Percentiles rank a stretch among this genome's conserved stretches.
phyloP scores from a whole-genome alignment of 2,797 vertebrate genomes.

The Pantherophis vulpinus region DNA sequence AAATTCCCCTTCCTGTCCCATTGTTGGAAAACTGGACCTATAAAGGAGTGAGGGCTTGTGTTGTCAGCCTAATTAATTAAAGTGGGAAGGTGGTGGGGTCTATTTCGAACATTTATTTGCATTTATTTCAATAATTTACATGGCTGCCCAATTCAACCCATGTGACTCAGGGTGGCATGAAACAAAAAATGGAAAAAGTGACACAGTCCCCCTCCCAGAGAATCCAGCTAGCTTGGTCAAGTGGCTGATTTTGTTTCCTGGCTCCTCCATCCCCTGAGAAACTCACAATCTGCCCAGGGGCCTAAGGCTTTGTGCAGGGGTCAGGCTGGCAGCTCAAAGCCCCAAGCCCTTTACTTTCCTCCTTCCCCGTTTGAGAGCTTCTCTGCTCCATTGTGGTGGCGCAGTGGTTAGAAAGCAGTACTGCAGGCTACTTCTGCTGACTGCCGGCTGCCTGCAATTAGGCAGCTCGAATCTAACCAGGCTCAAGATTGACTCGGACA shows the following conservation, averaged over 20 bases:
- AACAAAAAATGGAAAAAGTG: background rate
- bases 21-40: too few species aligned
- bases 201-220: background rate
- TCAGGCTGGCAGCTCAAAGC: background rate
- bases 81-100: background rate
- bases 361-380: background rate
- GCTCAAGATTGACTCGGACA: too few species aligned
- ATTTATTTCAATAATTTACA: background rate
- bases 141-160: background rate
- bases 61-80: background rate
- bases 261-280: background rate
- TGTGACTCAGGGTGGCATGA: background rate
- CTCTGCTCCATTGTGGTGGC: background rate
- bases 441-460: too few species aligned
- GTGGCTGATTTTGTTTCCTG: background rate
- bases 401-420: too few species aligned
- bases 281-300: background rate
- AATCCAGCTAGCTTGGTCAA: background rate
- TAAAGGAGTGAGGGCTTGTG: background rate
- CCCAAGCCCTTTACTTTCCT: background rate
- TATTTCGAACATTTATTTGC: background rate
- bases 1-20: background rate
- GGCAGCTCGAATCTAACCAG: too few species aligned
- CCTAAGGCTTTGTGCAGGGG: background rate
- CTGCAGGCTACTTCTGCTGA: too few species aligned